A percentile compares a stretch with the other conserved stretches of the same genome.
Conservation (phyloP, 2,113 vertebrate genomes). For the Lampris incognitus region DNA sequence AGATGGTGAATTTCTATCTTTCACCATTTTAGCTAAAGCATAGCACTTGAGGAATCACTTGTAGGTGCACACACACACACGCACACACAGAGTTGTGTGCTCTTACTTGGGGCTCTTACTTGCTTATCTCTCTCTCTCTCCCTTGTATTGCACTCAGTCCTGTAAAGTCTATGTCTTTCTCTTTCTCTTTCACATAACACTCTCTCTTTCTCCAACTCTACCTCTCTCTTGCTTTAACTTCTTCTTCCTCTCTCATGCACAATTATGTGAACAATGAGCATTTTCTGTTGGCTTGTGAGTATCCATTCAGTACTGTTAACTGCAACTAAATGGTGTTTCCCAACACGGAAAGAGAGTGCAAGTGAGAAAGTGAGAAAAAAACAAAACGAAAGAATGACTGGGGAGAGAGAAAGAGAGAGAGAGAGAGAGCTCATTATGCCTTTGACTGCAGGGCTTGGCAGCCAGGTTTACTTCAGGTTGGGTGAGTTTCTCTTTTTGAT, state of each 20-base stretch:
- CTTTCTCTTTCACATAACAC: not conserved
- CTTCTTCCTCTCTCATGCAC: not conserved
- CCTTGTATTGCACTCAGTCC: not conserved
- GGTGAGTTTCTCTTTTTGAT: conserved; percentile 11
- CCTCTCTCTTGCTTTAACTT: not conserved
- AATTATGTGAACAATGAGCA: conserved; percentile 31
- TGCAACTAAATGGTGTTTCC: not conserved
- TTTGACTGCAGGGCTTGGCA: conserved; percentile 38
- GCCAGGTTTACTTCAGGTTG: conserved; percentile 9
- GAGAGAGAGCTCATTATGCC: not conserved
- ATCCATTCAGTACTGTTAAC: not conserved
- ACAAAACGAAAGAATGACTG: not conserved
- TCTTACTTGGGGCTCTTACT: no score
- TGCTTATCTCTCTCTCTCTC: not conserved
- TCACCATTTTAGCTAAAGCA: no score
- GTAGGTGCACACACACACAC: not conserved
- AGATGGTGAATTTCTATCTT: no score
- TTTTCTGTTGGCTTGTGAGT: conserved; percentile 35
- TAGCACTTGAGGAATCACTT: no score
- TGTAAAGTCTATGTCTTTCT: no score
- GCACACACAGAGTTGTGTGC: not conserved
- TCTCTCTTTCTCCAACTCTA: conserved; percentile 7
- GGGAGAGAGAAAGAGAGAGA: not conserved
- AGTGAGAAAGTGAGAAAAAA: no score
- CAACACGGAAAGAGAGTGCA: not conserved